Conservation (phyloP, 2,113 vertebrate genomes). For the Morone chrysops region DNA sequence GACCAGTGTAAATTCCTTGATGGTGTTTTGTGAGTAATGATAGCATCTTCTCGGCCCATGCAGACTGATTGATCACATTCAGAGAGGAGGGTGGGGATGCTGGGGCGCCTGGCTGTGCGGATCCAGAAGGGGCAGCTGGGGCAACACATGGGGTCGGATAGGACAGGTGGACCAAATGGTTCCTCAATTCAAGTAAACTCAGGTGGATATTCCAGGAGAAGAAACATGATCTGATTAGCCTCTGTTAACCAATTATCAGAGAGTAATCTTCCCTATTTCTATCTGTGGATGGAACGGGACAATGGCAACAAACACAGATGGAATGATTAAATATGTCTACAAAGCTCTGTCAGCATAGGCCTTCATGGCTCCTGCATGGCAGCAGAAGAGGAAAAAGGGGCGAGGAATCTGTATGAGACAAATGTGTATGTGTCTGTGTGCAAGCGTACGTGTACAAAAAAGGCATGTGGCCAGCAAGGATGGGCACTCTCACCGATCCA, state of each 20-base stretch:
- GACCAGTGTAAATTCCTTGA: constrained; percentile 5
- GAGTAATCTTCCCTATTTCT: not conserved
- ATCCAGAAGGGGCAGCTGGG: constrained; percentile 30
- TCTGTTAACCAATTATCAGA: constrained; percentile 8
- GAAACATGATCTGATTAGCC: constrained; percentile 10
- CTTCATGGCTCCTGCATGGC: constrained; percentile 11
- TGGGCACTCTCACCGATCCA: constrained; percentile 83
- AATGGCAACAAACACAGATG: constrained; percentile 29
- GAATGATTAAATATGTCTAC: constrained; percentile 23
- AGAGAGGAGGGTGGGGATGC: constrained; percentile 9
- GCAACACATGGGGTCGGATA: constrained; percentile 17
- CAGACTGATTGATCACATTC: constrained; percentile 9
- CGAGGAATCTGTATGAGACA: constrained; percentile 8
- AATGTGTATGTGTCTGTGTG: constrained; percentile 24
- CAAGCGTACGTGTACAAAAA: constrained; percentile 33
- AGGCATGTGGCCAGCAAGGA: constrained; percentile 49
- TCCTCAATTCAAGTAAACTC: constrained; percentile 52
- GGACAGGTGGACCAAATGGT: constrained; percentile 64
- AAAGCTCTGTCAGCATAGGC: not conserved
- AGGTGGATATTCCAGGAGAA: constrained; percentile 34
- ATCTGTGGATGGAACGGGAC: constrained; percentile 21
- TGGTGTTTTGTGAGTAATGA: not conserved
- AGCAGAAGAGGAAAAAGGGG: not conserved
- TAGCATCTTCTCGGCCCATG: not conserved
- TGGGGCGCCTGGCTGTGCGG: not conserved